These are phyloP conservation scores for Phalacrocorax carbo DNA, from an alignment of 2,113 vertebrate genomes.

Conservation along the genomic window DNA sequence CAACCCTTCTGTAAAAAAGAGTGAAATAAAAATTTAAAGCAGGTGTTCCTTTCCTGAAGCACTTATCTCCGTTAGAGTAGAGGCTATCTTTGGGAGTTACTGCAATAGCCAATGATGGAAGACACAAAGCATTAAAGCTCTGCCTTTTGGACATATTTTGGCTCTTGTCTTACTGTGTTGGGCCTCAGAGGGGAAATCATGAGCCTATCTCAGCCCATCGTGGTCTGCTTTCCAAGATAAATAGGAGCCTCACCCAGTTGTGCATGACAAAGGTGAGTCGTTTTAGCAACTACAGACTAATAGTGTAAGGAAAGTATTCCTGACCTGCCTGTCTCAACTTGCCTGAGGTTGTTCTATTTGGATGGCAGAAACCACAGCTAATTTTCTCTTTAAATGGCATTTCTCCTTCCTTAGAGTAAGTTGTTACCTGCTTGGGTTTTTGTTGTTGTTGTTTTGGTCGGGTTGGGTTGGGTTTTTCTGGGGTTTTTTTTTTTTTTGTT, in stretches of 20 bases:
- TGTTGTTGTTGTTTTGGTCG: no score
- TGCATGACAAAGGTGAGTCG: slow-evolving; percentile 30
- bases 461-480: no score
- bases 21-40: slow-evolving; percentile 35
- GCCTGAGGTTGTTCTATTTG: background rate
- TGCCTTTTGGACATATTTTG: slow-evolving; percentile 11
- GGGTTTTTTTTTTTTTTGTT: background rate
- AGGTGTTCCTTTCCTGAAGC: slow-evolving; percentile 42
- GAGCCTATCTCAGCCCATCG: background rate
- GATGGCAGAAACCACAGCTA: slow-evolving; percentile 9
- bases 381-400: background rate
- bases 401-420: background rate
- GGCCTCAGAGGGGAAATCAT: background rate
- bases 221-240: slow-evolving; percentile 32
- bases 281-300: slow-evolving; percentile 23
- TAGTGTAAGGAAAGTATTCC: background rate
- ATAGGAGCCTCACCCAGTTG: slow-evolving; percentile 6
- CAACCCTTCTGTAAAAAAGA: slow-evolving; percentile 50
- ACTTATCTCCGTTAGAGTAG: slow-evolving; percentile 63
- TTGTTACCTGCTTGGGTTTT: background rate
- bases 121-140: background rate
- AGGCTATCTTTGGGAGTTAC: background rate
- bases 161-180: background rate
- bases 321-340: background rate
- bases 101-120: background rate